phyloP scores from a whole-genome alignment of 1,140 invertebrate genomes.

The Brachionus rubens region DNA sequence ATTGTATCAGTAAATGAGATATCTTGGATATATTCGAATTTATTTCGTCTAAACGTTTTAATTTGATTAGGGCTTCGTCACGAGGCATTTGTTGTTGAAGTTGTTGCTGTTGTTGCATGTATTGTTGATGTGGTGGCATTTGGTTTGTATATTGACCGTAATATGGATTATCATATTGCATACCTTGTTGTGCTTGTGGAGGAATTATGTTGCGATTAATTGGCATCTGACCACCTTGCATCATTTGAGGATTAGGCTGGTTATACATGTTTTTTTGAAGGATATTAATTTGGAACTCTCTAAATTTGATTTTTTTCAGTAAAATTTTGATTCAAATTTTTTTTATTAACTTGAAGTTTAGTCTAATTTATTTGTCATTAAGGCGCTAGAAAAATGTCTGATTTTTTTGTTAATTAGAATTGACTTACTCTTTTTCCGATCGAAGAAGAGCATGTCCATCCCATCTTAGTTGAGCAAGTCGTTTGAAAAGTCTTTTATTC shows the following conservation, averaged over 20 bases:
- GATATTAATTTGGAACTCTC: background rate
- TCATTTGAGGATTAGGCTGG: slow-evolving; percentile 13
- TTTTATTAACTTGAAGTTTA: no score
- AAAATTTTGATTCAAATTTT: no score
- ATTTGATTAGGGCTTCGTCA: slow-evolving; percentile 8
- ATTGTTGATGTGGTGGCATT: background rate
- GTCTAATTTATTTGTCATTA: no score
- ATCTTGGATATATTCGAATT: slow-evolving; percentile 23
- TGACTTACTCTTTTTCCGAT: no score
- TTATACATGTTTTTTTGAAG: background rate
- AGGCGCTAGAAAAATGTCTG: no score
- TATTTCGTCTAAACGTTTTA: slow-evolving; percentile 43
- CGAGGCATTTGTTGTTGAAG: slow-evolving; percentile 20
- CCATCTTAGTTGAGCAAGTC: no score
- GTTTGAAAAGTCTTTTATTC: no score
- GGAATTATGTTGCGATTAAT: slow-evolving; percentile 17
- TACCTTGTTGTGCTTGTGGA: background rate
- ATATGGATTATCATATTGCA: slow-evolving; percentile 5
- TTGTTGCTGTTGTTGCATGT: slow-evolving; percentile 18
- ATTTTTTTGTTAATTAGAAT: no score
- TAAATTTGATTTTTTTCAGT: background rate
- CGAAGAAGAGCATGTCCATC: no score
- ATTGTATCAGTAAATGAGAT: slow-evolving; percentile 24
- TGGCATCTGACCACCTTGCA: slow-evolving; percentile 21
- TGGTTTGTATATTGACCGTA: slow-evolving; percentile 4